Conservation (phyloP, 2,113 vertebrate species). For the Sprattus sprattus region DNA sequence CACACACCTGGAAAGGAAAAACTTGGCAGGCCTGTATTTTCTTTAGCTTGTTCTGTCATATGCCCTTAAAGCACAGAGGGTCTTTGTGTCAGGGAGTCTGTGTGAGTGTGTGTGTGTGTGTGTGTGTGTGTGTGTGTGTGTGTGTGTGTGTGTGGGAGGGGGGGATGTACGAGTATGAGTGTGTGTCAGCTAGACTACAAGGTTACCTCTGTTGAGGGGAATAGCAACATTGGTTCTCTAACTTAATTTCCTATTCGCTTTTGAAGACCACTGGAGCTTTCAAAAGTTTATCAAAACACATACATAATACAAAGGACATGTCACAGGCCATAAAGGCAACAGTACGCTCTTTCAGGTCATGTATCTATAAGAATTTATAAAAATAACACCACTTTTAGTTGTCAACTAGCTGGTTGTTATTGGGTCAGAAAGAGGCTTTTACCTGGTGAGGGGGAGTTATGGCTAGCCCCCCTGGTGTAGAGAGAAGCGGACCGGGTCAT, state of each 20-base stretch:
- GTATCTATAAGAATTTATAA: not conserved
- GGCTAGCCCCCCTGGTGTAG: slow-evolving; percentile 60
- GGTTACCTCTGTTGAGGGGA: not conserved
- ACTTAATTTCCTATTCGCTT: not conserved
- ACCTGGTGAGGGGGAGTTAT: slow-evolving; percentile 68
- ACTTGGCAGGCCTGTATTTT: slow-evolving; percentile 35
- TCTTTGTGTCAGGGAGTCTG: slow-evolving; percentile 20
- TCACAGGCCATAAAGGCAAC: not conserved
- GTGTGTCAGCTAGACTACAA: not conserved
- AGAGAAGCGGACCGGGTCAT: slow-evolving; percentile 63
- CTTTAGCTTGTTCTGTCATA: slow-evolving; percentile 33
- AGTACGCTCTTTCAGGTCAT: not conserved
- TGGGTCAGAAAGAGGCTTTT: slow-evolving; percentile 48
- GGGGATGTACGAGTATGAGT: not conserved
- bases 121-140: slow-evolving; percentile 13
- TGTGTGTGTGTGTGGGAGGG: not conserved
- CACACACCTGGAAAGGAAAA: slow-evolving; percentile 27
- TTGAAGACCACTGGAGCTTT: not conserved
- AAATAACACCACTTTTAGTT: not conserved
- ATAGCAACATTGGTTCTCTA: not conserved
- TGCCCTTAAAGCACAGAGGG: slow-evolving; percentile 22
- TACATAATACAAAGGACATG: not conserved
- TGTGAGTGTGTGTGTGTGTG: slow-evolving; percentile 19
- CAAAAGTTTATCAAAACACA: too few relatives aligned
- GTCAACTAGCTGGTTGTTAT: not conserved